Evolutionary conservation across 2,113 vertebrate species (phyloP).

Genomic region (Balaeniceps rex): DNA sequence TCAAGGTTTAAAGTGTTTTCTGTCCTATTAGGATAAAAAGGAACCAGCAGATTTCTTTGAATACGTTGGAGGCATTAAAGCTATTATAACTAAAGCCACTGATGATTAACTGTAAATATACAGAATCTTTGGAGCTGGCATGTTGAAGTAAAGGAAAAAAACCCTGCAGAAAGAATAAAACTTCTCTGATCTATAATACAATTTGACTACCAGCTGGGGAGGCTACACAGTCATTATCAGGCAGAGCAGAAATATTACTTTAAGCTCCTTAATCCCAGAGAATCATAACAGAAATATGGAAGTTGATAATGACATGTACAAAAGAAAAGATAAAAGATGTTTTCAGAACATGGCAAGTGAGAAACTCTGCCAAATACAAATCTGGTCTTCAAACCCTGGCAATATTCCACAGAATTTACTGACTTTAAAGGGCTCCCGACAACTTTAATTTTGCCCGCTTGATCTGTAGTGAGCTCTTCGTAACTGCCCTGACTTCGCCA

Average conservation of each 20-base stretch:
- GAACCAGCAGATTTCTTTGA: neutral
- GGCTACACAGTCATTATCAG: neutral
- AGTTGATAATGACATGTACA: conserved; percentile 13
- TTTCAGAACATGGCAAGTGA: neutral
- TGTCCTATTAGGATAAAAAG: neutral
- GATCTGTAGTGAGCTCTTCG: neutral
- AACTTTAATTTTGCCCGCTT: neutral
- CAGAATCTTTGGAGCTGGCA: neutral
- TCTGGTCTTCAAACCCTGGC: neutral
- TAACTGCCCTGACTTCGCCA: neutral
- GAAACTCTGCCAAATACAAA: conserved; percentile 13
- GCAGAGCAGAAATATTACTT: neutral
- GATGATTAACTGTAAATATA: neutral
- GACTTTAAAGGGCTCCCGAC: neutral
- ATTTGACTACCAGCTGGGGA: neutral
- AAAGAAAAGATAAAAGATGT: conserved; percentile 45
- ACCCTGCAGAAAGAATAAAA: neutral
- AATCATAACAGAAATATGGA: conserved; percentile 40
- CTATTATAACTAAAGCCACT: neutral
- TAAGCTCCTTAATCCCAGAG: neutral
- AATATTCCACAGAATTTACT: neutral
- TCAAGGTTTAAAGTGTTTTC: neutral
- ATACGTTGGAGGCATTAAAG: neutral
- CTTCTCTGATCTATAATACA: neutral
- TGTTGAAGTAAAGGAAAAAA: neutral